phyloP scores from a whole-genome alignment of 2,888 invertebrate genomes.

The Brachypterus glaber region DNA sequence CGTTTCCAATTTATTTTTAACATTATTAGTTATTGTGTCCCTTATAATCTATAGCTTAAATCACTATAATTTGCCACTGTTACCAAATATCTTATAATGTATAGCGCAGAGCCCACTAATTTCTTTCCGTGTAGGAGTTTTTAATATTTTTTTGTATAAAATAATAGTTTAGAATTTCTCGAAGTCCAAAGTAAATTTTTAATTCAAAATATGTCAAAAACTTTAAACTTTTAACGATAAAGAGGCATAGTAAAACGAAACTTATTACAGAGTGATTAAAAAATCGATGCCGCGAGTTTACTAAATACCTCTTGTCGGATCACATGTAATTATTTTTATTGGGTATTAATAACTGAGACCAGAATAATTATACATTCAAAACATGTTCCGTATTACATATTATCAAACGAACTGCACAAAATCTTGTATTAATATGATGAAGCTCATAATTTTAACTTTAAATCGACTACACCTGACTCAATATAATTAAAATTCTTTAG shows the following conservation, averaged over 20 bases:
- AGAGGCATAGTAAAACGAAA: constrained; percentile 12
- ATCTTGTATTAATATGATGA: constrained; percentile 2
- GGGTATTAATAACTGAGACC: constrained; percentile 3
- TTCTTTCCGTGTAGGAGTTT: too few relatives aligned
- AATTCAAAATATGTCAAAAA: too few relatives aligned
- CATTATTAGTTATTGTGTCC: too few relatives aligned
- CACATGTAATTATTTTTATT: constrained; percentile 1
- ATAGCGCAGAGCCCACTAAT: too few relatives aligned
- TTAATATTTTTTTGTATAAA: too few relatives aligned
- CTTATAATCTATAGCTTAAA: too few relatives aligned
- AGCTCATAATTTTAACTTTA: constrained; percentile 1
- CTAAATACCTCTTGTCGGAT: not conserved
- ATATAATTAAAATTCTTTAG: constrained; percentile 4
- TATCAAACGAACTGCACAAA: constrained; percentile 3
- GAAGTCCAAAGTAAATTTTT: too few relatives aligned
- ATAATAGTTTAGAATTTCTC: too few relatives aligned
- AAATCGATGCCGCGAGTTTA: not conserved
- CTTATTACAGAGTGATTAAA: not conserved
- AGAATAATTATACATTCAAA: constrained; percentile 1
- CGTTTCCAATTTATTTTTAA: too few relatives aligned
- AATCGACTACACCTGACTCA: constrained; percentile 4
- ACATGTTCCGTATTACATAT: constrained; percentile 2
- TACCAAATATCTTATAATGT: too few relatives aligned
- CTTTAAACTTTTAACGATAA: too few relatives aligned
- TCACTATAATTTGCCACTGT: too few relatives aligned